A percentile compares a stretch with the other conserved stretches of the same genome.
Evolutionary conservation across 2,113 vertebrate genomes (phyloP).

Genomic region (Elaphurus davidianus): DNA sequence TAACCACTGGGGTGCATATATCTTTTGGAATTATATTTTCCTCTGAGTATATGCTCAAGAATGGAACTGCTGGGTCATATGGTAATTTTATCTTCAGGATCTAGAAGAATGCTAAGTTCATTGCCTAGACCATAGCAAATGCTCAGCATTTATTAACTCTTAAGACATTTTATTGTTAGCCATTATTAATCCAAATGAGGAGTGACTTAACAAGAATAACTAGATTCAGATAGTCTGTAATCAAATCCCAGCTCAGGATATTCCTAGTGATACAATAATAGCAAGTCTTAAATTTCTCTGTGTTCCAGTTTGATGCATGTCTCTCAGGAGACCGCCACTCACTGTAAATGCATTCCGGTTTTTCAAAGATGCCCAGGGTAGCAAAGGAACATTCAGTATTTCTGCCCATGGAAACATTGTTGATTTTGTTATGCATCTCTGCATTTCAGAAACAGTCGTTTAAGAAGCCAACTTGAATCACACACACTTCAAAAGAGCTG

Average conservation of each 20-base stretch:
- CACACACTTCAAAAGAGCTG: background rate
- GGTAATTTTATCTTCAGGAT: background rate
- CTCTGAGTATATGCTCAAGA: background rate
- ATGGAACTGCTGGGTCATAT: background rate
- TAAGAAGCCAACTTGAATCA: slow-evolving; percentile 31
- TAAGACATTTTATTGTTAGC: background rate
- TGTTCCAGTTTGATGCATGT: background rate
- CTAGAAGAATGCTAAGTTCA: background rate
- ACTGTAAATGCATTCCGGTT: background rate
- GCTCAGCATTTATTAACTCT: background rate
- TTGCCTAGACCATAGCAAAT: background rate
- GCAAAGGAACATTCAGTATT: slow-evolving; percentile 33
- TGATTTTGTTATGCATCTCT: slow-evolving; percentile 31
- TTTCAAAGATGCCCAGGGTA: background rate
- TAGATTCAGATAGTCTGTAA: background rate
- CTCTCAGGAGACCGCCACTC: background rate
- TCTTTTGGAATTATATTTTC: background rate
- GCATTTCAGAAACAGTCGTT: slow-evolving; percentile 23
- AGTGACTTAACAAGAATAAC: background rate
- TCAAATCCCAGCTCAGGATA: background rate
- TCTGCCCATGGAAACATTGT: background rate
- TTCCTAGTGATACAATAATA: background rate
- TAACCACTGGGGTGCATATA: background rate
- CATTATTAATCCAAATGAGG: background rate
- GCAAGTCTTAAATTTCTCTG: background rate